phyloP scores from a whole-genome alignment of 2,888 invertebrate genomes.

The Copidosoma aretas region DNA sequence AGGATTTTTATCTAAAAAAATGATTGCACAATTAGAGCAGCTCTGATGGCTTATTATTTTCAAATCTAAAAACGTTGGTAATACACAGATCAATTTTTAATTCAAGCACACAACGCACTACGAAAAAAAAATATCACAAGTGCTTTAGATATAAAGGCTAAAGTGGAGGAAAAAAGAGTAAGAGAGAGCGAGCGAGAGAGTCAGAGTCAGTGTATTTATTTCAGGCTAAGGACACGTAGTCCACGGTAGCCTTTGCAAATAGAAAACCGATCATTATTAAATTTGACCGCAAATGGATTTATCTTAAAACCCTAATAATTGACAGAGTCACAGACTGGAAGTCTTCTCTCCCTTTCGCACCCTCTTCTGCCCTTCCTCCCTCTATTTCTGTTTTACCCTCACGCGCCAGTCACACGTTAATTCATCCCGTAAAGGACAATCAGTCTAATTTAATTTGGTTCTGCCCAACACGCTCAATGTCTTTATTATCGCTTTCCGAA shows the following conservation, averaged over 20 bases:
- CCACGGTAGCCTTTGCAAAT: too few relatives aligned
- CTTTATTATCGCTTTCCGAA: slow-evolving; percentile 37
- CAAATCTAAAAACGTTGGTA: neutral
- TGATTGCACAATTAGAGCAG: too few relatives aligned
- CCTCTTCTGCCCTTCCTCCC: neutral
- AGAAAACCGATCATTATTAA: slow-evolving; percentile 38
- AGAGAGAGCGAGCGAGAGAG: neutral
- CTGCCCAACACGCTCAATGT: slow-evolving; percentile 10
- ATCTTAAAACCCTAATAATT: slow-evolving; percentile 37
- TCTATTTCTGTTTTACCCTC: too few relatives aligned
- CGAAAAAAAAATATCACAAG: neutral
- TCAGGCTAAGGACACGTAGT: too few relatives aligned
- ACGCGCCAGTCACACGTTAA: slow-evolving; percentile 13
- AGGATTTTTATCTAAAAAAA: too few relatives aligned
- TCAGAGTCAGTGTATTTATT: too few relatives aligned
- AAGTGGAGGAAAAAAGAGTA: neutral
- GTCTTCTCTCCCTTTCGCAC: neutral
- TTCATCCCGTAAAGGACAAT: slow-evolving; percentile 32
- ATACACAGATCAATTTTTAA: slow-evolving; percentile 25
- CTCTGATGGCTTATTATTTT: too few relatives aligned
- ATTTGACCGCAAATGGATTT: slow-evolving; percentile 33
- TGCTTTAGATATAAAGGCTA: neutral
- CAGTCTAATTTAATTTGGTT: slow-evolving; percentile 7
- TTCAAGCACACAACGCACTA: neutral
- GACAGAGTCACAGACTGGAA: slow-evolving; percentile 22